Base-by-base conservation (phyloP, 1,140 invertebrate genomes). In the Brachionus manjavacas region DNA sequence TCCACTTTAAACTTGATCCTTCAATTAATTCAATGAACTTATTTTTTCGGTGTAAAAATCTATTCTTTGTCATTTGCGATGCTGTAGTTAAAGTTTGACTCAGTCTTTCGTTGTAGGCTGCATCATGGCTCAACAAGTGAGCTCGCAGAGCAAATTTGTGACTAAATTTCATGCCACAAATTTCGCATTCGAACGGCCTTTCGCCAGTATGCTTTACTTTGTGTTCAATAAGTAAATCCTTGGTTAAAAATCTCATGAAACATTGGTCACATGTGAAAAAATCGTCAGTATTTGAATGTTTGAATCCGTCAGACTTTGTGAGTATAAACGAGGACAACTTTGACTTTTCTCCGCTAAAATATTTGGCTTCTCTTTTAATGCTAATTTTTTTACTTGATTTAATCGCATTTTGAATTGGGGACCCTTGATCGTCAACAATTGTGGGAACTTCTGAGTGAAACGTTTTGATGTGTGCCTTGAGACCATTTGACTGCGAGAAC, bases 111-210 rank as follows among this genome's bases (percentile, higher is more conserved):
- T 76, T 76, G 39, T 81, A 28, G 7, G 8, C 12, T 16, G 79
- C 52, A 60, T 81, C 28, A 31, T 81, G 79, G 28, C 79, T 81
- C 12, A 81, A 25, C 11, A 81, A 14, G 35, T 81, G 79, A 23
- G 52, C 52, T 41, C 41, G 55, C 9, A 81, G 39, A 3, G 79
- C 79, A 81, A 81, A 81, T n/a, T 68, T 60, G 35, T 81, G 79
- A 81, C 79, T 91, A 84, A 91, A 90, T 46, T 89, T 88, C 76
- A 89, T 87, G 0, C 91, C 91, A 86, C 96, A 98, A 9, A 96
- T 94, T 85, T 93, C 93, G 89, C 96, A 99, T 88, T 96, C 95
- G 92, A 98, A 99, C 12, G 97, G 97, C 88, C 98, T 96, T 84
- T 95, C 95, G 41, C 96, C 96, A 0, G 96, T 97, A 90, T 97